phyloP scores from a whole-genome alignment of 1,140 invertebrate species.

The Eriosoma lanigerum region DNA sequence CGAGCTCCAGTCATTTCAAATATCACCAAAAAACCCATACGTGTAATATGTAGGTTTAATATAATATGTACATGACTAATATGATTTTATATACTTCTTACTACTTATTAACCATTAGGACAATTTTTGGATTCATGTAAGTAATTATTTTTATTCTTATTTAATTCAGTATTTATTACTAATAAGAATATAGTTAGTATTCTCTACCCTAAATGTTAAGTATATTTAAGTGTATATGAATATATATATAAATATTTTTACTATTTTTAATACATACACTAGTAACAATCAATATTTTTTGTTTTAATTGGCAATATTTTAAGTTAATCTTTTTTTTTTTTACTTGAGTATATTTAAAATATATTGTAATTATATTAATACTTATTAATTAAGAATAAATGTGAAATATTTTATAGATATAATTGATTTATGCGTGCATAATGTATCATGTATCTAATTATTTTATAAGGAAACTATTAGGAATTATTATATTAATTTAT shows the following conservation, averaged over 20 bases:
- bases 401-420: not conserved
- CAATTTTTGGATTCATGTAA: not conserved
- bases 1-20: conserved; percentile 44
- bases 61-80: not conserved
- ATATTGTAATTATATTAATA: not conserved
- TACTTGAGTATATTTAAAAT: not conserved
- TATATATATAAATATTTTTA: not conserved
- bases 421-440: not conserved
- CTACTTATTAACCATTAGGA: not conserved
- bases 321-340: not conserved
- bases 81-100: not conserved
- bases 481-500: not conserved
- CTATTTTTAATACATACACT: not conserved
- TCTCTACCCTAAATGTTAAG: not conserved
- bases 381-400: not conserved
- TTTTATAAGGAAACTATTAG: not conserved
- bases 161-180: not conserved
- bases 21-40: conserved; percentile 40
- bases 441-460: conserved; percentile 2
- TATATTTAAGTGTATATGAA: not conserved
- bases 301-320: not conserved
- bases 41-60: not conserved
- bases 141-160: not conserved
- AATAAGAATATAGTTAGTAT: not conserved
- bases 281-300: not conserved